Evolutionary conservation across 2,797 vertebrate species (phyloP).

Genomic region (Urocyon cinereoargenteus): DNA sequence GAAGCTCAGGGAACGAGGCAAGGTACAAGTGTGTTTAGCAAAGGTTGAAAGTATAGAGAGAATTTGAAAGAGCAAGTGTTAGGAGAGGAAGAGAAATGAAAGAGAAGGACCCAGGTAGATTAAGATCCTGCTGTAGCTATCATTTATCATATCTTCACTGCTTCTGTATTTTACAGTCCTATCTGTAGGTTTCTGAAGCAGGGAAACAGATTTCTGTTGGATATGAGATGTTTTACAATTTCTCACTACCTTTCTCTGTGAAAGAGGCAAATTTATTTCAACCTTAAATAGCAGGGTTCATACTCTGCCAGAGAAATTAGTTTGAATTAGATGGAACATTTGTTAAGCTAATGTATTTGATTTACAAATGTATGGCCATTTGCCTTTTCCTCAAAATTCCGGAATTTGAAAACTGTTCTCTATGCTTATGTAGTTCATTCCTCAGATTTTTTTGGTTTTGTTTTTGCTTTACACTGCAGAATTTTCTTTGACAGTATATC

Average conservation of each 20-base stretch:
- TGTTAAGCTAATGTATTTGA: constrained; percentile 38
- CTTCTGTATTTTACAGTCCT: neutral
- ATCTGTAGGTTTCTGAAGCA: constrained; percentile 33
- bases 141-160: neutral
- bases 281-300: neutral
- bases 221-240: neutral
- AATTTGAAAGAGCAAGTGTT: neutral
- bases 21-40: neutral
- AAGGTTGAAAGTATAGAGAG: neutral
- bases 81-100: neutral
- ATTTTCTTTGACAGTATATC: neutral
- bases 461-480: neutral
- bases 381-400: constrained; percentile 42
- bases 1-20: neutral
- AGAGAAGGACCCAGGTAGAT: neutral
- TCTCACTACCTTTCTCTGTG: neutral
- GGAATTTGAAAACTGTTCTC: neutral
- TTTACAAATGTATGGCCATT: constrained; percentile 24
- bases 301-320: constrained; percentile 10
- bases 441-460: constrained; percentile 6
- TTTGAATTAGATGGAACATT: neutral
- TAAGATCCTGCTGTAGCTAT: neutral
- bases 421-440: neutral
- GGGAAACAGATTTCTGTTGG: neutral
- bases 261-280: constrained; percentile 46